Conservation (phyloP, 2,888 invertebrate species). For the Sceliomorpha sp. region DNA sequence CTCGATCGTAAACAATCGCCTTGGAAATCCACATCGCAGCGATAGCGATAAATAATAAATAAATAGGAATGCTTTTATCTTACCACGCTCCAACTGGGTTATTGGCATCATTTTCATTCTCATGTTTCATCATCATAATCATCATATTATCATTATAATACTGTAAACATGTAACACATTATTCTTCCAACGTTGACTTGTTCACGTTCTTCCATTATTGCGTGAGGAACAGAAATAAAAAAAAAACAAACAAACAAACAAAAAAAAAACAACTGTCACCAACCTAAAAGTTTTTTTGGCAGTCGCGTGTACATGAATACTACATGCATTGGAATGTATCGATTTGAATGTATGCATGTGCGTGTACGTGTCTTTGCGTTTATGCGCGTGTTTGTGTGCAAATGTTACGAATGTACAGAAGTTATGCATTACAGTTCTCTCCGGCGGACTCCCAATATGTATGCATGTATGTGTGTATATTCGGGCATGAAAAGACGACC, state of each 20-base stretch:
- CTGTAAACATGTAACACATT: slow-evolving; percentile 28
- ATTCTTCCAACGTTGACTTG: no score
- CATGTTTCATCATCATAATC: slow-evolving; percentile 43
- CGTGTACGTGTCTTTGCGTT: slow-evolving; percentile 3
- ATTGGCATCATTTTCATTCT: slow-evolving; percentile 53
- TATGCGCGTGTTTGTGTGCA: slow-evolving; percentile 1
- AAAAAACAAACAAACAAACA: no score
- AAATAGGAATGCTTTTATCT: slow-evolving; percentile 62
- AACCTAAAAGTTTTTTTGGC: no score
- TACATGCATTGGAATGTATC: slow-evolving; percentile 19
- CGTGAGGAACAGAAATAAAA: no score
- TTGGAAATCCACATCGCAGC: no score
- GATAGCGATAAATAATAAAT: slow-evolving; percentile 17
- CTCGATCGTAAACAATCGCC: no score
- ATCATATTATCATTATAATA: slow-evolving; percentile 48
- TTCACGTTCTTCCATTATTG: no score
- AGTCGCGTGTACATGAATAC: slow-evolving; percentile 2
- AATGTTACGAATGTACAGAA: slow-evolving; percentile 8
- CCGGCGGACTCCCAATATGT: slow-evolving; percentile 14
- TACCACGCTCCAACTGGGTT: slow-evolving; percentile 62
- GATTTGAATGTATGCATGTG: slow-evolving; percentile 1
- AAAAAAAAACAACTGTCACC: no score
- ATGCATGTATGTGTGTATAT: no score
- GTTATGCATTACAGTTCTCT: slow-evolving; percentile 32
- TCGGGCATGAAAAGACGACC: no score